Evolutionary conservation across 2,113 vertebrate genomes (phyloP).

Genomic region (Anseranas semipalmata): DNA sequence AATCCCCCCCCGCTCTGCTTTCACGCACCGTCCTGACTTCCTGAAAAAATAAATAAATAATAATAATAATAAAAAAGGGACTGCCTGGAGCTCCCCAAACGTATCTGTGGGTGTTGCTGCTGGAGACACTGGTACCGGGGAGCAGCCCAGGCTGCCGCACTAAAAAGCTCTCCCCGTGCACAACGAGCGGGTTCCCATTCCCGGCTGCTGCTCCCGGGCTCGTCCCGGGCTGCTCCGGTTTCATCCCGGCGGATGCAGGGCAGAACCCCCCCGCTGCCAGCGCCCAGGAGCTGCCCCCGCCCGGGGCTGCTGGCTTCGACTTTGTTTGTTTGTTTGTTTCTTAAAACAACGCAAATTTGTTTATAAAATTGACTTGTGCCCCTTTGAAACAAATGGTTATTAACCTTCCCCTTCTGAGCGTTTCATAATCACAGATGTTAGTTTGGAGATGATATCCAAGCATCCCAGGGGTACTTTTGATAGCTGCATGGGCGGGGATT

Average conservation of each 20-base stretch:
- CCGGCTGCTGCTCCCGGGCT: not conserved
- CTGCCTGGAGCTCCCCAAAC: not conserved
- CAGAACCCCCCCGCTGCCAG: not conserved
- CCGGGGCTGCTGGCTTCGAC: not conserved
- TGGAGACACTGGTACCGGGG: not conserved
- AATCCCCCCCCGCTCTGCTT: too few relatives aligned
- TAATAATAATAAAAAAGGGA: not conserved
- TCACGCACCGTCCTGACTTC: too few relatives aligned
- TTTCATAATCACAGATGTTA: slow-evolving; percentile 46
- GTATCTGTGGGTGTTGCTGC: not conserved
- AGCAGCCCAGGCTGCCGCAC: not conserved
- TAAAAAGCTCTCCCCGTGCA: not conserved
- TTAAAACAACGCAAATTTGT: not conserved
- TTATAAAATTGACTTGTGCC: slow-evolving; percentile 21
- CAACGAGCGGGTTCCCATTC: not conserved
- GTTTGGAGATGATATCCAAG: slow-evolving; percentile 70
- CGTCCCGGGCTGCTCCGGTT: not conserved
- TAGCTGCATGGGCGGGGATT: slow-evolving; percentile 45
- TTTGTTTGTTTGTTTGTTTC: not conserved
- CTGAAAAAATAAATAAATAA: not conserved
- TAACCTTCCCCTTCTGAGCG: slow-evolving; percentile 49
- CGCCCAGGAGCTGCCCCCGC: not conserved
- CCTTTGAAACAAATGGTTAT: slow-evolving; percentile 28
- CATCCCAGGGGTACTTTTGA: slow-evolving; percentile 54
- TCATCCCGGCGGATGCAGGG: not conserved